phyloP scores from a whole-genome alignment of 2,888 invertebrate genomes.

The Sinotaia quadrata region DNA sequence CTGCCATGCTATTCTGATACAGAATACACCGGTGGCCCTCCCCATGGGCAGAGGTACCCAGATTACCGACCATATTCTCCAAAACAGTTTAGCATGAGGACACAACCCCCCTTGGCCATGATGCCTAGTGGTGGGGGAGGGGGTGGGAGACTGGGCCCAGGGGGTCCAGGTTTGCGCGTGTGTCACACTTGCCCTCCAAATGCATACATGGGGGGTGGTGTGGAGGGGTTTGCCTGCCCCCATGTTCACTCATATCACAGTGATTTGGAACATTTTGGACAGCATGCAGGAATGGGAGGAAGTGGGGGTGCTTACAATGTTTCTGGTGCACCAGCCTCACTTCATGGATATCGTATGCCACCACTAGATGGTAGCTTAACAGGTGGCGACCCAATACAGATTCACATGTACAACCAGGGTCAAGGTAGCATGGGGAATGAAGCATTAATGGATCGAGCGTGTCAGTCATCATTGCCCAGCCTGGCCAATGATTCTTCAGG shows the following conservation, averaged over 20 bases:
- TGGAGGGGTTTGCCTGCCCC: constrained; percentile 23
- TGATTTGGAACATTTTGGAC: constrained; percentile 41
- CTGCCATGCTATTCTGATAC: constrained; percentile 61
- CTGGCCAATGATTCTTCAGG: constrained; percentile 55
- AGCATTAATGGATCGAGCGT: constrained; percentile 73
- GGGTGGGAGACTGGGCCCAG: not conserved
- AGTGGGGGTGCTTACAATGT: constrained; percentile 37
- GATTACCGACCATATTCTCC: constrained; percentile 50
- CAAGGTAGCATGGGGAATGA: constrained; percentile 16
- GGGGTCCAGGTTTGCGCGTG: constrained; percentile 11
- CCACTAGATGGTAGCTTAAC: constrained; percentile 37
- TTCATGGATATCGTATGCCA: constrained; percentile 43
- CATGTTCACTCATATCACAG: constrained; percentile 47
- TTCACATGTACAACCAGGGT: constrained; percentile 22
- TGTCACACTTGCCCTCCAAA: constrained; percentile 34
- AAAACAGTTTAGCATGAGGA: constrained; percentile 48
- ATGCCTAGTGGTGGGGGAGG: constrained; percentile 3
- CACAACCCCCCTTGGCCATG: constrained; percentile 39
- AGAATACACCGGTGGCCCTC: constrained; percentile 44
- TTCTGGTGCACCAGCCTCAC: constrained; percentile 33
- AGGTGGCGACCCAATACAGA: constrained; percentile 5
- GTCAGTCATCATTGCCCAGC: constrained; percentile 74
- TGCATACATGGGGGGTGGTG: constrained; percentile 29
- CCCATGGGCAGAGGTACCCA: constrained; percentile 32
- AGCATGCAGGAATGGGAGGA: constrained; percentile 13